A percentile compares a stretch with the other conserved stretches of the same genome.
Conservation (phyloP, 2,113 vertebrate genomes). For the Crotophaga sulcirostris region DNA sequence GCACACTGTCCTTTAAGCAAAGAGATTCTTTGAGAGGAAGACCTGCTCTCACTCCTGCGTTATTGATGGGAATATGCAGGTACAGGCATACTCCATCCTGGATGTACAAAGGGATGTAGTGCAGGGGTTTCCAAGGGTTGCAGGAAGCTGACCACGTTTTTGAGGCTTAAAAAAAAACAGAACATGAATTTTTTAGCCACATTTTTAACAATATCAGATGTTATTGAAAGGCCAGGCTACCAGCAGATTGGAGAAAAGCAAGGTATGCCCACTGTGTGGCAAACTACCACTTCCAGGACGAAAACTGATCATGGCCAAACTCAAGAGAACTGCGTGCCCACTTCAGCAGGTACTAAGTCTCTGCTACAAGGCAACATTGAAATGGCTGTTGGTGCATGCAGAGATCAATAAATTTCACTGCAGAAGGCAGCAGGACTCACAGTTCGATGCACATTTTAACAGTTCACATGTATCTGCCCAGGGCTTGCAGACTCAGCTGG, state of each 20-base stretch:
- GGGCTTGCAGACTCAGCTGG: rapidly evolving
- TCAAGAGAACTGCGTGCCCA: background rate
- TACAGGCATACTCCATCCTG: background rate
- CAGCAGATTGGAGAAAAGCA: background rate
- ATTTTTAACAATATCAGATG: background rate
- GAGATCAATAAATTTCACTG: background rate
- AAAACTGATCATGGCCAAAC: background rate
- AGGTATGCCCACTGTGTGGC: background rate
- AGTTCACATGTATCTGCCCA: background rate
- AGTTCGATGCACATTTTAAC: background rate
- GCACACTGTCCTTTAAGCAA: background rate
- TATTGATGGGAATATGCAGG: background rate
- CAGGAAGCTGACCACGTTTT: background rate
- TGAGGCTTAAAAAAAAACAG: background rate
- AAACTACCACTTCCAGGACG: background rate
- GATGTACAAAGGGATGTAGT: background rate
- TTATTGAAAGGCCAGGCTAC: background rate
- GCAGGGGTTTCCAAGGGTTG: background rate
- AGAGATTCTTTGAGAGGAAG: background rate
- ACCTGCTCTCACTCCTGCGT: background rate
- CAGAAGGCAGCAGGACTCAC: background rate
- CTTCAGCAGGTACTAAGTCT: background rate
- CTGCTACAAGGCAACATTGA: background rate
- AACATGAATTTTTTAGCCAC: background rate
- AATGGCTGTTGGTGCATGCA: rapidly evolving